Evolutionary conservation across 2,888 invertebrate genomes (phyloP), one percentile per base, ranked within the genome.

Genomic region (Epirrhoe alternata): DNA sequence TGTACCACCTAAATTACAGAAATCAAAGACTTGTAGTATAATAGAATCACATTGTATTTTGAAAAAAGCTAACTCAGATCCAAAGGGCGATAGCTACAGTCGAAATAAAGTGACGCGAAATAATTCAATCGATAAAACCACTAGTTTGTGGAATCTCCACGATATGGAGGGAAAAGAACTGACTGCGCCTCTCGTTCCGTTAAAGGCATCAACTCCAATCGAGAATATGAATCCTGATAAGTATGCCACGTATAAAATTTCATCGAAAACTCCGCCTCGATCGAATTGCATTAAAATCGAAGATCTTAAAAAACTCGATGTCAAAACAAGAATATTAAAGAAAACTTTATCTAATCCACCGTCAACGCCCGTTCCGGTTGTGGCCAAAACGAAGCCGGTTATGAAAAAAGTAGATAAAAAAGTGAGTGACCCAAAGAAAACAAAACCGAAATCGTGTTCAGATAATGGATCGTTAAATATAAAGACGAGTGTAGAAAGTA

Each of bases 21-120:
- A 96, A 82, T 95, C 96, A 0, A 95, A 95, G 81, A 96, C 96
- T 74, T 95, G 95, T 82, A 95, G 95, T 78, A 95, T 95, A 66
- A 95, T 95, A 61, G 95, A 95, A 84, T 95, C 95, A 0, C 94
- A 95, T 68, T 96, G 96, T 81, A 95, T 96, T 74, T 84, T 95
- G 58, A 95, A 95, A 80, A 95, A 95, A 81, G 86, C 92, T 8
- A 89, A 90, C 76, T 94, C 94, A 4, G 90, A 92, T 76, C 88
- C 94, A 0, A 83, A 90, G 66, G 84, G 84, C 73, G 83, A 86
- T 68, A 81, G 75, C 70, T 87, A 84, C 77, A 73, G 79, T 57
- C 82, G 87, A 62, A 88, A 84, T 75, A 89, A 87, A 84, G 89
- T 92, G 61, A 77, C 85, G 66, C 86, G 90, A 65, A 92, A 90